A percentile compares a stretch with the other conserved stretches of the same genome.
Evolutionary conservation across 1,140 invertebrate genomes (phyloP).

Genomic region (Pogonus chalceus): DNA sequence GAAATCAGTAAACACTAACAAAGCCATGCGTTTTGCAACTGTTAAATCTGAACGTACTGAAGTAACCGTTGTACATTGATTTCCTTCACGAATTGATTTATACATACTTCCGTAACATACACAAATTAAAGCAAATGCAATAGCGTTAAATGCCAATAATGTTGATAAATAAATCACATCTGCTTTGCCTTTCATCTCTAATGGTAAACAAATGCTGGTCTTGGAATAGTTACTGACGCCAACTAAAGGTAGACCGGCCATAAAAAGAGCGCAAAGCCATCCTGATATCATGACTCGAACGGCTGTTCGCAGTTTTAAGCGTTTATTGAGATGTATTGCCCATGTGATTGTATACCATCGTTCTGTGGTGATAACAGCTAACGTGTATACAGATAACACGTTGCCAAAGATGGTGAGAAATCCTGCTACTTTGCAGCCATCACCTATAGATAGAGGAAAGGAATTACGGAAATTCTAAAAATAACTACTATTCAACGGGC

Average conservation of each 20-base stretch:
- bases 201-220: conserved; percentile 59
- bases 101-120: conserved; percentile 77
- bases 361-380: conserved; percentile 79
- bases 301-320: conserved; percentile 55
- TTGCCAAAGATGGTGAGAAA: conserved; percentile 81
- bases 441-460: conserved; percentile 32
- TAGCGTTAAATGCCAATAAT: conserved; percentile 57
- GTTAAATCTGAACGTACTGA: conserved; percentile 56
- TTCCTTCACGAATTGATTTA: conserved; percentile 44
- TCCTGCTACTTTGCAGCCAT: conserved; percentile 73
- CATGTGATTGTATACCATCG: conserved; percentile 80
- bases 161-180: conserved; percentile 61
- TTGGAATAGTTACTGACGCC: conserved; percentile 69
- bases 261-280: conserved; percentile 62
- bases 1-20: conserved; percentile 80
- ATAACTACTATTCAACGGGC: too few relatives aligned
- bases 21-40: conserved; percentile 78
- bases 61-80: conserved; percentile 48
- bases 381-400: conserved; percentile 75
- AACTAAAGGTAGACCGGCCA: conserved; percentile 66
- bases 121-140: conserved; percentile 68
- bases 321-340: conserved; percentile 67
- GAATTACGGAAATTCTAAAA: too few relatives aligned
- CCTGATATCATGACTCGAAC: conserved; percentile 60
- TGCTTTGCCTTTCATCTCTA: conserved; percentile 49